A percentile compares a stretch with the other conserved stretches of the same genome.
Evolutionary conservation across 2,797 vertebrate genomes (phyloP).

Genomic region (Crenichthys baileyi): DNA sequence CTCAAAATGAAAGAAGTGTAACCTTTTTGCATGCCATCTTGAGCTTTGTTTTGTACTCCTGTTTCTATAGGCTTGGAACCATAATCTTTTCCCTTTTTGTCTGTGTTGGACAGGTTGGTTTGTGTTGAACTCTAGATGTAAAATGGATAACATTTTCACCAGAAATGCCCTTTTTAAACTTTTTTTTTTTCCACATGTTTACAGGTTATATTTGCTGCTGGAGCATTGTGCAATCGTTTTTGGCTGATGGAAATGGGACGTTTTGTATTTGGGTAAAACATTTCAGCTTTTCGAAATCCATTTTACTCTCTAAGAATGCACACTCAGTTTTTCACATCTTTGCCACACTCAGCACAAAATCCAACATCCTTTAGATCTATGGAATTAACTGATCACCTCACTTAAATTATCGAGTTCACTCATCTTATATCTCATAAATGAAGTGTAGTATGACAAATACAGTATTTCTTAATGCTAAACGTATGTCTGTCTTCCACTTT

Average conservation of each 20-base stretch:
- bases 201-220: slow-evolving; percentile 91
- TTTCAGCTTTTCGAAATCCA: neutral
- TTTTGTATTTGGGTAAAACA: slow-evolving; percentile 89
- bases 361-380: neutral
- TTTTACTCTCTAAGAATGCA: neutral
- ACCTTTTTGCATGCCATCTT: neutral
- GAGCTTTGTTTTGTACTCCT: fast-evolving
- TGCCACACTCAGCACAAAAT: neutral
- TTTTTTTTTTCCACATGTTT: neutral
- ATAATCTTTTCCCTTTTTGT: slow-evolving; percentile 93
- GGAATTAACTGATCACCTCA: neutral
- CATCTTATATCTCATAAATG: neutral
- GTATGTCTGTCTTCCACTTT: neutral
- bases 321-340: neutral
- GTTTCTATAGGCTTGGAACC: slow-evolving; percentile 86
- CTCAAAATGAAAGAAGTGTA: slow-evolving; percentile 22
- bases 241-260: slow-evolving; percentile 95
- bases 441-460: neutral
- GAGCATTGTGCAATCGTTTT: slow-evolving; percentile 86
- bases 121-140: neutral
- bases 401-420: neutral
- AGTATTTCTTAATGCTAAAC: neutral
- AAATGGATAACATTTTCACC: neutral
- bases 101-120: slow-evolving; percentile 90
- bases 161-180: neutral